These are phyloP conservation scores for Sander vitreus DNA, from an alignment of 2,113 vertebrate species.

Conservation along the genomic window DNA sequence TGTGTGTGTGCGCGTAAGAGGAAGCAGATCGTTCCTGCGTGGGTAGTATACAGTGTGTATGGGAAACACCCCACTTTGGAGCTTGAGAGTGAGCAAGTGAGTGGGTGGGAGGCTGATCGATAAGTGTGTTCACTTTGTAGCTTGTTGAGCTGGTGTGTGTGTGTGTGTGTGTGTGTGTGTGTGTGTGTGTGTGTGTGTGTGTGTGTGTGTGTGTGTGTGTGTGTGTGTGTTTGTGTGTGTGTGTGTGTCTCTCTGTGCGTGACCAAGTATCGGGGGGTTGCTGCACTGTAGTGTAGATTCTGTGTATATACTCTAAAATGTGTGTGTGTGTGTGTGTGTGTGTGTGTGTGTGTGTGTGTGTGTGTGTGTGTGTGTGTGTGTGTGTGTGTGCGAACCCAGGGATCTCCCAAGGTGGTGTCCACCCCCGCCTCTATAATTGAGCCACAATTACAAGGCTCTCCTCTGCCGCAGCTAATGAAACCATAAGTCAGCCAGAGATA, in stretches of 20 bases:
- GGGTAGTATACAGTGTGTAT: conserved; percentile 67
- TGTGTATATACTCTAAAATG: neutral
- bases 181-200: conserved; percentile 12
- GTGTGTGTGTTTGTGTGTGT: conserved; percentile 32
- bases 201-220: conserved; percentile 15
- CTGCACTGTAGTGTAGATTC: conserved; percentile 15
- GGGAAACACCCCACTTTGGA: conserved; percentile 70
- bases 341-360: conserved; percentile 11
- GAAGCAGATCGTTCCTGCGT: conserved; percentile 50
- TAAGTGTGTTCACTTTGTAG: conserved; percentile 73
- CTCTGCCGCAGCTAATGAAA: conserved; percentile 80
- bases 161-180: conserved; percentile 6
- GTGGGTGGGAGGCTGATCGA: conserved; percentile 72
- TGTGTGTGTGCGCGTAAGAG: conserved; percentile 10
- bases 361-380: conserved; percentile 10
- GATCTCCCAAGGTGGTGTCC: conserved; percentile 75
- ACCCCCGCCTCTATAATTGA: conserved; percentile 78
- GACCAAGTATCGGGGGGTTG: conserved; percentile 16
- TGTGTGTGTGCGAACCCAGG: conserved; percentile 49
- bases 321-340: conserved; percentile 1
- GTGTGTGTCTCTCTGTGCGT: conserved; percentile 16
- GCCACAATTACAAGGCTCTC: conserved; percentile 79
- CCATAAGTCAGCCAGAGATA: conserved; percentile 72
- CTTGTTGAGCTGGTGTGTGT: conserved; percentile 59
- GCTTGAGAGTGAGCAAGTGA: conserved; percentile 56